phyloP scores from a whole-genome alignment of 1,140 invertebrate species.

The Zelostemma sp. region DNA sequence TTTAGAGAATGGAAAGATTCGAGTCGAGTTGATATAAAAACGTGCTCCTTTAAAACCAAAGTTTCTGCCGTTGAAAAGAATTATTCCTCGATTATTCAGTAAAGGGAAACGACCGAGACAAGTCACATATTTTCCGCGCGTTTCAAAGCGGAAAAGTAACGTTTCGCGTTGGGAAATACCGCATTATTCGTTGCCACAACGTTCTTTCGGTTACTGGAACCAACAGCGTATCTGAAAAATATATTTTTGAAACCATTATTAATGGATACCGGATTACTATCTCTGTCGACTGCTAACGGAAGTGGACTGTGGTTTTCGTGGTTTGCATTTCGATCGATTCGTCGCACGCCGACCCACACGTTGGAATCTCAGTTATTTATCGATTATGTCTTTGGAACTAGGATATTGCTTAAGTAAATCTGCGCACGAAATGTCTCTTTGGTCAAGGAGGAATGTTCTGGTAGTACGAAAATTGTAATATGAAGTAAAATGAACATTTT shows the following conservation, averaged over 20 bases:
- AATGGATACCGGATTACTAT: conserved; percentile 41
- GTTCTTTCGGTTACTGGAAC: too few species aligned
- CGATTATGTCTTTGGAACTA: conserved; percentile 22
- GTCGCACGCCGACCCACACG: conserved; percentile 17
- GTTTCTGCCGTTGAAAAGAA: too few species aligned
- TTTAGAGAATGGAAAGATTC: too few species aligned
- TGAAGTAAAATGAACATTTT: neutral
- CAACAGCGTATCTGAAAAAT: conserved; percentile 44
- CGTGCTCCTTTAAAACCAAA: too few species aligned
- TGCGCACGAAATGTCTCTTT: conserved; percentile 1
- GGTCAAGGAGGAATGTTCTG: neutral
- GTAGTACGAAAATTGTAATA: neutral
- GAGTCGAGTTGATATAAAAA: too few species aligned
- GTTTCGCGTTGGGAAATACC: too few species aligned
- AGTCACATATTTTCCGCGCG: too few species aligned
- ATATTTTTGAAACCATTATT: conserved; percentile 39
- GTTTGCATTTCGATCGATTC: conserved; percentile 36
- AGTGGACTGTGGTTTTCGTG: conserved; percentile 38
- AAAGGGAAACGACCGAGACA: too few species aligned
- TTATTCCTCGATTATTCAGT: too few species aligned
- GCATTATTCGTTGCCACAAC: too few species aligned
- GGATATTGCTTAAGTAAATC: neutral
- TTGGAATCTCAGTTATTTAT: conserved; percentile 38
- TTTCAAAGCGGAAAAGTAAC: too few species aligned
- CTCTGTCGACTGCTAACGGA: conserved; percentile 30